phyloP scores from a whole-genome alignment of 2,888 invertebrate species.

The Calliscelio sp. region DNA sequence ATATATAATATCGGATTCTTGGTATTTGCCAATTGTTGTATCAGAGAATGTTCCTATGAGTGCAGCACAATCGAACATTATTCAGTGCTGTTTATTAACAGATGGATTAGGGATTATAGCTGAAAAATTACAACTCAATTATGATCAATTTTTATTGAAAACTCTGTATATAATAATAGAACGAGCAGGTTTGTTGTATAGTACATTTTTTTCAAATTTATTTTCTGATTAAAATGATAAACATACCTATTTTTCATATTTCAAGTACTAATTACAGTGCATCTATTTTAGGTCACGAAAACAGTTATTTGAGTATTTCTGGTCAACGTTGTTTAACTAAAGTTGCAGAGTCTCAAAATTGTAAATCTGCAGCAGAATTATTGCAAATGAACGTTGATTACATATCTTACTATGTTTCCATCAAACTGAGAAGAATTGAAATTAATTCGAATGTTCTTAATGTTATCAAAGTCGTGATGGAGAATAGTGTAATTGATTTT shows the following conservation, averaged over 20 bases:
- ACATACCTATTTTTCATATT: background rate
- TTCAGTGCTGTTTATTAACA: conserved; percentile 89
- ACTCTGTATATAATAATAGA: conserved; percentile 90
- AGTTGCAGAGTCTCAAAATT: conserved; percentile 88
- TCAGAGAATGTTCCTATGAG: conserved; percentile 77
- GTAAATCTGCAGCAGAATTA: conserved; percentile 87
- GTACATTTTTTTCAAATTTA: background rate
- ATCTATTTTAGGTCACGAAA: conserved; percentile 89
- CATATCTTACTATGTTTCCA: conserved; percentile 90
- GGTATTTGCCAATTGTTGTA: conserved; percentile 81
- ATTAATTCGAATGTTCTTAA: conserved; percentile 90
- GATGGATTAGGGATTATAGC: conserved; percentile 91
- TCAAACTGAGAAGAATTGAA: conserved; percentile 88
- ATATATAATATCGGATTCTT: conserved; percentile 80
- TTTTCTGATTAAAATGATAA: background rate
- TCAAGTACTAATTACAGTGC: background rate
- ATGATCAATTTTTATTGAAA: conserved; percentile 88
- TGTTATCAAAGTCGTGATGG: conserved; percentile 91
- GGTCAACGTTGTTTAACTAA: conserved; percentile 88
- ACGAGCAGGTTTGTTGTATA: conserved; percentile 88
- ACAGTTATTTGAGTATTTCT: conserved; percentile 88
- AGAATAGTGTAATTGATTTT: conserved; percentile 89
- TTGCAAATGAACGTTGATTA: conserved; percentile 91
- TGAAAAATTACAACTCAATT: conserved; percentile 86
- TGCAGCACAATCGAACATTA: conserved; percentile 89